Evolutionary conservation across 2,888 invertebrate genomes (phyloP), one percentile per base, ranked within the genome.

Genomic region (Cyclophora albipunctata): DNA sequence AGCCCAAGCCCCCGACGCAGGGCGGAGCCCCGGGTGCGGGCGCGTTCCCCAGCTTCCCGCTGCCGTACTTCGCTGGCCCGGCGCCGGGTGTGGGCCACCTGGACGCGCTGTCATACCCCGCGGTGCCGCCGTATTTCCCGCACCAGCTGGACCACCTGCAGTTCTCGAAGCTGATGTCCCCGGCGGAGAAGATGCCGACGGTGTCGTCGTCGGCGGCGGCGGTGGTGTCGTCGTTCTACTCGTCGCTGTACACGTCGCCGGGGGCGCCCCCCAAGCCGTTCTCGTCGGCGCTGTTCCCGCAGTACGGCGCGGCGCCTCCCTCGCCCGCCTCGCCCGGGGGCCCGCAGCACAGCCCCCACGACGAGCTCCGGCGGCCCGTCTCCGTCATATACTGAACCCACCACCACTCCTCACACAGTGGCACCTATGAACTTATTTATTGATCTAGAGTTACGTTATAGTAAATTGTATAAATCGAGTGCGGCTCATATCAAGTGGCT

Each of bases 71-170:
- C 72, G 90, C 91, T 0, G 90, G 92, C 2, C 90, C 91, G 0
- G 89, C 91, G 3, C 89, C 91, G 0, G 81, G 91, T 0, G 84
- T 91, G 0, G 79, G 89, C 7, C 89, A 90, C n/a, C 67, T 90
- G 48, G 92, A 92, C 52, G 90, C 90, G 46, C 81, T 93, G 47
- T 89, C 91, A 53, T 93, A 93, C 73, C 79, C 90, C 0, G 92
- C 92, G 34, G 88, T 94, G 75, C 90, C 94, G 1, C 91, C 93
- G 2, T 95, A 95, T 78, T 95, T 95, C 78, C 93, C 94, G 46
- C 93, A 94, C 34, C 92, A 95, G 46, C 91, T 93, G 78, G 93
- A 91, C 77, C 91, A 90, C 54, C 82, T 92, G 52, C 91, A 91
- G 75, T 91, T 90, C 78, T 91, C 87, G 62, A 93, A 90, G 72